Evolutionary conservation across 2,888 invertebrate genomes (phyloP).

Genomic region (Lysandra coridon): DNA sequence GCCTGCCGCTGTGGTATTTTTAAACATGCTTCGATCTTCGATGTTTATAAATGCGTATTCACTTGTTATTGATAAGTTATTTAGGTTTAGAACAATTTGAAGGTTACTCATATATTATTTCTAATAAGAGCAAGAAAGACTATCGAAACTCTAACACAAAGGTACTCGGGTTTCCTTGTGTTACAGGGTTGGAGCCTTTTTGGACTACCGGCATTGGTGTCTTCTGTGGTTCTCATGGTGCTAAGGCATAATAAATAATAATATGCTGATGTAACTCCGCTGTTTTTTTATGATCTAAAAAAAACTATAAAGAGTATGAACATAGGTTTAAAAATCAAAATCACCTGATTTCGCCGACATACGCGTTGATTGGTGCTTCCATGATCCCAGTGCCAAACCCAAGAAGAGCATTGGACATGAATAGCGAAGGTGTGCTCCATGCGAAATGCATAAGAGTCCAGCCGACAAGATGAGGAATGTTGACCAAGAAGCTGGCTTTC

Average conservation of each 20-base stretch:
- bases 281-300: no score
- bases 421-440: slow-evolving; percentile 67
- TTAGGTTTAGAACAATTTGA: not conserved
- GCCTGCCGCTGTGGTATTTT: not conserved
- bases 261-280: no score
- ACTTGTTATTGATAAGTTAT: not conserved
- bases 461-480: slow-evolving; percentile 76
- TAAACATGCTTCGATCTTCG: not conserved
- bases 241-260: no score
- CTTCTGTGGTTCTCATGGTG: no score
- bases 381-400: slow-evolving; percentile 80
- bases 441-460: slow-evolving; percentile 79
- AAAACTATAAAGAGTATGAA: no score
- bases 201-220: no score
- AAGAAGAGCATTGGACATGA: slow-evolving; percentile 71
- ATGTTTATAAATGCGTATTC: not conserved
- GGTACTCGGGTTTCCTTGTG: no score
- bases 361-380: slow-evolving; percentile 81
- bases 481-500: slow-evolving; percentile 75
- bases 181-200: no score
- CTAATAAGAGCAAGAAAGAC: no score
- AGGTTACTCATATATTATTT: not conserved
- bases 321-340: not conserved
- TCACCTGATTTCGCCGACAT: slow-evolving; percentile 80
- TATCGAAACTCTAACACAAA: no score